A percentile compares a stretch with the other conserved stretches of the same genome.
These are phyloP conservation scores for Latrodectus elegans DNA, from an alignment of 2,888 invertebrate genomes.

Conservation along the genomic window DNA sequence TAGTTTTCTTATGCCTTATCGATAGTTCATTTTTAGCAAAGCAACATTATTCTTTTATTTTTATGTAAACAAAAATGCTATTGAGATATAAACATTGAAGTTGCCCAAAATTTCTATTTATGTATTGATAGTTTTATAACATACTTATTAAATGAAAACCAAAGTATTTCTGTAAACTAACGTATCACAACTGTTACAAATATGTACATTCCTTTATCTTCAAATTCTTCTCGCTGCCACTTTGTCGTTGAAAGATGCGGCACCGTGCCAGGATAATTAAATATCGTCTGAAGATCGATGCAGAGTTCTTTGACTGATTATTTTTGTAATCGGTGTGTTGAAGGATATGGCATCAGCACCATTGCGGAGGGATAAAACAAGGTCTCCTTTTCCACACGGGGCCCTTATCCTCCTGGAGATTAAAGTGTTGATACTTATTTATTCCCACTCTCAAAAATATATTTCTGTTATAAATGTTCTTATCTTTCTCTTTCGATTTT, in stretches of 20 bases:
- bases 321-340: neutral
- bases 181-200: neutral
- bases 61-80: neutral
- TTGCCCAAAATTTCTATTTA: no score
- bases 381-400: neutral
- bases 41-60: neutral
- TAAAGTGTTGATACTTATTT: neutral
- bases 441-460: neutral
- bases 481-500: slow-evolving; percentile 2
- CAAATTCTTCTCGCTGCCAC: neutral
- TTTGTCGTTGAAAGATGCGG: neutral
- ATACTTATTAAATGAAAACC: no score
- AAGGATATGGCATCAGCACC: neutral
- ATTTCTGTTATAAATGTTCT: no score
- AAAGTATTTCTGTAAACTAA: no score
- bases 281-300: neutral
- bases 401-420: neutral
- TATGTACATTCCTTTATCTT: neutral
- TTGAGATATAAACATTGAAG: no score
- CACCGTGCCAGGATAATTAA: slow-evolving; percentile 2
- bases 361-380: neutral
- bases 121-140: no score
- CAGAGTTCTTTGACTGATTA: neutral
- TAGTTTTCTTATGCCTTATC: no score
- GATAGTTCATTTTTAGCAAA: no score